Evolutionary conservation across 2,797 vertebrate genomes (phyloP).

Genomic region (Chrosomus eos): DNA sequence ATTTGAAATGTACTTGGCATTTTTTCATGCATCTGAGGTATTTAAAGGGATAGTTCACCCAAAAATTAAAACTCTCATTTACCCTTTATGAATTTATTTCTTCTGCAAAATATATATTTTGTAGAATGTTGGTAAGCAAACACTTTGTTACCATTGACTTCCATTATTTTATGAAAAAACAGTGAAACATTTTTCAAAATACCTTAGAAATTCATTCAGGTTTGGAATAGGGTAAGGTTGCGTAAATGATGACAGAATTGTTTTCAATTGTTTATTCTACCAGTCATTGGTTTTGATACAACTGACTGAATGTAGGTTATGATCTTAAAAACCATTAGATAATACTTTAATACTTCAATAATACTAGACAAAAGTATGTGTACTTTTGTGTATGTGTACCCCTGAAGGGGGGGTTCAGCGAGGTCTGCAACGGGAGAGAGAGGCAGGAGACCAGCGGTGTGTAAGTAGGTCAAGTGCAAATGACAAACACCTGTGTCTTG

Average conservation of each 20-base stretch:
- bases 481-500: no score
- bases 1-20: background rate
- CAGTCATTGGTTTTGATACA: background rate
- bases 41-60: background rate
- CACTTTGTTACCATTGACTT: background rate
- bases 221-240: background rate
- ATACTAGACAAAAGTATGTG: background rate
- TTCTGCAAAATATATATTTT: background rate
- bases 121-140: background rate
- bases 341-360: no score
- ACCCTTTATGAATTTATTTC: background rate
- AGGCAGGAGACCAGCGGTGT: no score
- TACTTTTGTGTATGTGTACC: no score
- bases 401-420: no score
- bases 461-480: no score
- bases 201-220: background rate
- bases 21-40: background rate
- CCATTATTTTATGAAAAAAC: background rate
- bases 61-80: background rate
- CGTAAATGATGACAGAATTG: background rate
- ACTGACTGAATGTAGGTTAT: background rate
- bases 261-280: background rate
- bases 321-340: background rate
- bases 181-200: background rate
- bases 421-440: no score